Evolutionary conservation across 2,113 vertebrate genomes (phyloP).

Genomic region (Periophthalmodon schlosseri): DNA sequence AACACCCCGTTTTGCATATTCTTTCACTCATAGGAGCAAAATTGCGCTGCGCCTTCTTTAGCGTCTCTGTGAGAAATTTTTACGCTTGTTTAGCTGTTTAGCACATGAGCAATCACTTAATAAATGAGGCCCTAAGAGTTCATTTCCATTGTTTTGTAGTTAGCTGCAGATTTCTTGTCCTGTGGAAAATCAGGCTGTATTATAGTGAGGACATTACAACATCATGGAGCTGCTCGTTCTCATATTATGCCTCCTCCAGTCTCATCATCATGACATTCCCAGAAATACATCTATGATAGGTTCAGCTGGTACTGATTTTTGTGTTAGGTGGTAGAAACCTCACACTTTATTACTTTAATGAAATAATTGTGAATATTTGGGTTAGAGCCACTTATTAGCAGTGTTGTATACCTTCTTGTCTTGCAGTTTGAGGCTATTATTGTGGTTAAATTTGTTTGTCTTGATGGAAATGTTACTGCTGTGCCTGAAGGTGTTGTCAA

Average conservation of each 20-base stretch:
- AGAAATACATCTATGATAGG: conserved; percentile 13
- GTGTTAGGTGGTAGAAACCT: conserved; percentile 1
- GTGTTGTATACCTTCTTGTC: not conserved
- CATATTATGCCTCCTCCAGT: conserved; percentile 10
- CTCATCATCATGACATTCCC: not conserved
- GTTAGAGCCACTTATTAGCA: no score
- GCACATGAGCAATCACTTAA: no score
- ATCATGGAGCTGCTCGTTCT: conserved; percentile 12
- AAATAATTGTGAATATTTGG: not conserved
- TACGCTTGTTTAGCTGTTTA: no score
- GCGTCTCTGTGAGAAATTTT: no score
- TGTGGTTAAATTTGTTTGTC: not conserved
- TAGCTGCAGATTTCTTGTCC: conserved; percentile 18
- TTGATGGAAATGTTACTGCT: no score
- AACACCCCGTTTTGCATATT: no score
- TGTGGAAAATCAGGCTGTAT: conserved; percentile 11
- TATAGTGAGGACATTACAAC: conserved; percentile 18
- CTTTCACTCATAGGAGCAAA: no score
- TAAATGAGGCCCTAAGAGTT: not conserved
- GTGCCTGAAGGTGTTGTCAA: no score
- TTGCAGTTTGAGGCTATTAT: not conserved
- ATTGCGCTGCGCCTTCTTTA: no score
- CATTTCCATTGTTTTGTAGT: conserved; percentile 19
- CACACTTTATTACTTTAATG: not conserved
- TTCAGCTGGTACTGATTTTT: conserved; percentile 8